Conservation (phyloP, 2,888 invertebrate genomes). For the Fissipunctia ypsillon region DNA sequence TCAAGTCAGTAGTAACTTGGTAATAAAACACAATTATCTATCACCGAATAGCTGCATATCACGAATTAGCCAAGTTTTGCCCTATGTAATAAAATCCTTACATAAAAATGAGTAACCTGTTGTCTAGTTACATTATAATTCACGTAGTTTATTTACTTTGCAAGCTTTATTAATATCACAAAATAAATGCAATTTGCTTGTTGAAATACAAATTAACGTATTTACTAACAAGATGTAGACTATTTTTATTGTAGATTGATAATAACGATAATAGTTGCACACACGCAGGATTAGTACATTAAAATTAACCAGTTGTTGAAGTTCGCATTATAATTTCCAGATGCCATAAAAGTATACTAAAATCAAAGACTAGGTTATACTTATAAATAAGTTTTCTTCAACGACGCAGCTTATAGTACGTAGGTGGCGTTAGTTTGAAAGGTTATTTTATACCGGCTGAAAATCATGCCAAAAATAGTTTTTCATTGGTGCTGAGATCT, state of each 20-base stretch:
- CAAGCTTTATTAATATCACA: conserved; percentile 35
- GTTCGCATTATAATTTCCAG: background rate
- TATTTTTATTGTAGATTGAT: conserved; percentile 16
- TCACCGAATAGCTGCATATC: too few species aligned
- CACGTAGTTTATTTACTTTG: conserved; percentile 14
- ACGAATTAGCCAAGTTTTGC: too few species aligned
- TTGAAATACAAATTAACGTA: conserved; percentile 4
- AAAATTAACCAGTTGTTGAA: background rate
- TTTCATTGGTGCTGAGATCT: too few species aligned
- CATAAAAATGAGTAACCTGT: background rate
- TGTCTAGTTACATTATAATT: background rate
- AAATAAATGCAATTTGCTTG: conserved; percentile 33
- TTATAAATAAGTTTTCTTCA: background rate
- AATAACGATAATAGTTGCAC: background rate
- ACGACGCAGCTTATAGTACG: background rate
- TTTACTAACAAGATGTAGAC: conserved; percentile 6
- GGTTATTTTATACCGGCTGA: background rate
- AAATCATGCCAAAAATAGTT: too few species aligned
- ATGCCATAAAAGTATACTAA: background rate
- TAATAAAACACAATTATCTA: too few species aligned
- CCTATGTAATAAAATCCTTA: background rate
- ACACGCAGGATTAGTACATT: background rate
- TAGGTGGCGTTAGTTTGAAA: background rate
- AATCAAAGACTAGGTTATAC: background rate
- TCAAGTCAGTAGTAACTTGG: too few species aligned